Evolutionary conservation across 2,888 invertebrate species (phyloP).

Genomic region (Kuschelorhynchus macadamiae): DNA sequence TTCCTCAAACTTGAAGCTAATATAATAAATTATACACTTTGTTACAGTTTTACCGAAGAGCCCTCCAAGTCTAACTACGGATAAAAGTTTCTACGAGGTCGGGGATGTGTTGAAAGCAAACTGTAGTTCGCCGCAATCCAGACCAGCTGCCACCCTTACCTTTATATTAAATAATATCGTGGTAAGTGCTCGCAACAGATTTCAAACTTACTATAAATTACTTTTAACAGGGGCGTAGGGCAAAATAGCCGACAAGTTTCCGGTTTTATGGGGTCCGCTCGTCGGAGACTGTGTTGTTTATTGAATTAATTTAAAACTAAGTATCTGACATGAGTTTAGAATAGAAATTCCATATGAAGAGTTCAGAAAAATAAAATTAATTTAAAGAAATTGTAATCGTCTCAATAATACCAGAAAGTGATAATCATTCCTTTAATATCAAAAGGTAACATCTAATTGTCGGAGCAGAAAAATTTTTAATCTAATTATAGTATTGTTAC

Average conservation of each 20-base stretch:
- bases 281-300: not conserved
- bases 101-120: slow-evolving; percentile 83
- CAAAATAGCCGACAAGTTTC: not conserved
- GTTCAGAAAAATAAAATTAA: too few species aligned
- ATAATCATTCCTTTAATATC: too few species aligned
- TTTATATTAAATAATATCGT: slow-evolving; percentile 84
- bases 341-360: too few species aligned
- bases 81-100: slow-evolving; percentile 81
- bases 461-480: too few species aligned
- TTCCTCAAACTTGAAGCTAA: slow-evolving; percentile 21
- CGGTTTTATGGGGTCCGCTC: not conserved
- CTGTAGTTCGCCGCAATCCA: slow-evolving; percentile 85
- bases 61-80: slow-evolving; percentile 78
- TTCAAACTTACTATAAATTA: slow-evolving; percentile 44
- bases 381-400: too few species aligned
- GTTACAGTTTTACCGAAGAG: slow-evolving; percentile 79
- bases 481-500: too few species aligned
- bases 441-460: too few species aligned
- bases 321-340: too few species aligned
- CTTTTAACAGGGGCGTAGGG: not conserved
- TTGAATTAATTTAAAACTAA: not conserved
- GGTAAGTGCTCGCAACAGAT: slow-evolving; percentile 72
- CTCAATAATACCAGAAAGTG: too few species aligned
- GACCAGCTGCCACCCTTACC: slow-evolving; percentile 81
- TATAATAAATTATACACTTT: slow-evolving; percentile 51